Conservation (phyloP, 2,888 invertebrate species). For the Plagodis dolabraria region DNA sequence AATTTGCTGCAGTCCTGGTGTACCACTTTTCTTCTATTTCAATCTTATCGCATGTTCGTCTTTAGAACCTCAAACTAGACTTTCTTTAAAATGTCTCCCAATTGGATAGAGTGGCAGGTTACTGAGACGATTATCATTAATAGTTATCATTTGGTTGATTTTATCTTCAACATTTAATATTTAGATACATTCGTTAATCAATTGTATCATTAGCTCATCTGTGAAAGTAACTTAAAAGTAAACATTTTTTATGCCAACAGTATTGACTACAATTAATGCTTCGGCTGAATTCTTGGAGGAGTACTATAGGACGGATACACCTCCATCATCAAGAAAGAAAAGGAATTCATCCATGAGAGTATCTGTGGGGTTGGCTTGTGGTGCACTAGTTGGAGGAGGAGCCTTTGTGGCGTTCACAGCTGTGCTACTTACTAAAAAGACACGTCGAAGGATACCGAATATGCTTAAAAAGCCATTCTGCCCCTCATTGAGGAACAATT, state of each 20-base stretch:
- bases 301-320: slow-evolving; percentile 82
- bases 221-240: not conserved
- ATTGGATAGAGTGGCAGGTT: no score
- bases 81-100: no score
- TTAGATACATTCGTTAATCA: no score
- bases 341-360: slow-evolving; percentile 79
- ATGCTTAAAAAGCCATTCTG: slow-evolving; percentile 79
- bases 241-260: slow-evolving; percentile 58
- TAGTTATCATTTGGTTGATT: no score
- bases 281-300: slow-evolving; percentile 86
- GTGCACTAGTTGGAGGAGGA: slow-evolving; percentile 80
- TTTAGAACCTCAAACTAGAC: no score
- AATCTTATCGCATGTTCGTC: no score
- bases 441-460: slow-evolving; percentile 69
- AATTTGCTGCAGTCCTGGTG: no score
- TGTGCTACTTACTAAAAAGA: slow-evolving; percentile 85
- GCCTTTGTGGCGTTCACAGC: slow-evolving; percentile 86
- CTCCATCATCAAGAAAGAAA: slow-evolving; percentile 73
- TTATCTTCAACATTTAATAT: no score
- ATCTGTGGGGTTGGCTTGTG: slow-evolving; percentile 74
- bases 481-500: slow-evolving; percentile 67
- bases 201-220: no score
- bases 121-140: no score
- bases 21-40: no score
- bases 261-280: slow-evolving; percentile 83